These are phyloP conservation scores for Sceloporus undulatus DNA, from an alignment of 2,113 vertebrate genomes.

Conservation along the genomic window DNA sequence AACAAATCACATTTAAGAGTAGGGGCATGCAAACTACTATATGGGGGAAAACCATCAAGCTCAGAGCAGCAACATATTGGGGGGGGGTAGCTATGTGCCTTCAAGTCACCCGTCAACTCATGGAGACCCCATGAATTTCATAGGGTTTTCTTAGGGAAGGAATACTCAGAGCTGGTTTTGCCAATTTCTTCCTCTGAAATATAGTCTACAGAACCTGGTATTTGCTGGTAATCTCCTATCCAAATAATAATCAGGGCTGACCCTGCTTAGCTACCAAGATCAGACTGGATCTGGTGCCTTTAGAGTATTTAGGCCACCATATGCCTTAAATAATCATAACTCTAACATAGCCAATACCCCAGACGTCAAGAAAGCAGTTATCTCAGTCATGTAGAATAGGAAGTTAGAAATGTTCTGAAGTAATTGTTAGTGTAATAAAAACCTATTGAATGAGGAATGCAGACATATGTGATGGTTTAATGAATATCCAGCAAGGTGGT, in stretches of 20 bases:
- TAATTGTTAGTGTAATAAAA: not conserved
- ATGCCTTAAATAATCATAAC: not conserved
- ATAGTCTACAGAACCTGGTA: too few species aligned
- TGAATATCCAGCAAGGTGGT: not conserved
- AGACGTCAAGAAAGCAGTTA: not conserved
- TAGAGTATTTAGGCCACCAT: too few species aligned
- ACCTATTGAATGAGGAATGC: not conserved
- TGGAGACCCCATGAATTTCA: too few species aligned
- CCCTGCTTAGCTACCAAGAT: too few species aligned
- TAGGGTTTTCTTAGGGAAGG: too few species aligned
- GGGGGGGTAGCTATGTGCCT: too few species aligned
- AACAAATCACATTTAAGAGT: constrained; percentile 21
- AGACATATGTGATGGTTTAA: not conserved
- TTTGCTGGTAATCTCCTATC: too few species aligned
- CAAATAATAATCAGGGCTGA: too few species aligned
- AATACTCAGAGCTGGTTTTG: too few species aligned
- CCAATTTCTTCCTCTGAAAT: too few species aligned
- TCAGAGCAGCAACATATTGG: not conserved
- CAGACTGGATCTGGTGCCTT: too few species aligned
- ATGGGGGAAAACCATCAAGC: not conserved
- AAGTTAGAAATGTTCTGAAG: not conserved
- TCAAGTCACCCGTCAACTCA: too few species aligned
- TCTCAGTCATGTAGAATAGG: constrained; percentile 10
- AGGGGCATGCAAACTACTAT: not conserved
- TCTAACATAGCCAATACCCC: not conserved